A percentile compares a stretch with the other conserved stretches of the same genome.
Evolutionary conservation across 2,113 vertebrate species (phyloP).

Genomic region (Campylorhamphus procurvoides): DNA sequence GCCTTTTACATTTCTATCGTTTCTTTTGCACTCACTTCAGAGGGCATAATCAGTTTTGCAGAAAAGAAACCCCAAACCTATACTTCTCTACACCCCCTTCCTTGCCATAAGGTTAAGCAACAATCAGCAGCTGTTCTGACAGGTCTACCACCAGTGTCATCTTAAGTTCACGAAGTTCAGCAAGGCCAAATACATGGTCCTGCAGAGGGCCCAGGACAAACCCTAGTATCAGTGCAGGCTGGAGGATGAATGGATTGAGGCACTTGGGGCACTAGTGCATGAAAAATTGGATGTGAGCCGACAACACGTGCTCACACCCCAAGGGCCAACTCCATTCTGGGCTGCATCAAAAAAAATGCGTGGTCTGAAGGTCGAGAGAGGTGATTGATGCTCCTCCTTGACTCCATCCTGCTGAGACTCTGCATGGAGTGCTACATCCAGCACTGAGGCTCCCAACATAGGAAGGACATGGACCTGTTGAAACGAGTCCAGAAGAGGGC

Average conservation of each 20-base stretch:
- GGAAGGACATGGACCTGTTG: too few species aligned
- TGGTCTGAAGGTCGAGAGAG: neutral
- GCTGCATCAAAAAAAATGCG: rapidly evolving
- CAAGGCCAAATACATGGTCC: neutral
- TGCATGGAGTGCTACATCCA: neutral
- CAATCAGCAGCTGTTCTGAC: neutral
- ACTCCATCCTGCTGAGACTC: neutral
- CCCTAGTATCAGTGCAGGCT: neutral
- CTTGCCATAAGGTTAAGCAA: neutral
- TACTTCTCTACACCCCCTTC: too few species aligned
- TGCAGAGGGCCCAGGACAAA: neutral
- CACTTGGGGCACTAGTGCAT: neutral
- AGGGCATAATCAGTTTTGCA: neutral
- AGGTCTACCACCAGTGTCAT: neutral
- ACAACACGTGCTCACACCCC: rapidly evolving
- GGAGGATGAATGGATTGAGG: neutral
- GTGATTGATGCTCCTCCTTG: neutral
- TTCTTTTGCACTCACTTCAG: neutral
- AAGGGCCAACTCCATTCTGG: neutral
- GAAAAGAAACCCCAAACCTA: neutral
- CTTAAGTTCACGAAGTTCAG: neutral
- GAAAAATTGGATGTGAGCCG: rapidly evolving
- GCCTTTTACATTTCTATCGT: neutral
- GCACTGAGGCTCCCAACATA: neutral
- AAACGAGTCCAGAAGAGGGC: neutral